Conservation (phyloP, 2,888 invertebrate genomes). For the Gandaritis pyraliata region DNA sequence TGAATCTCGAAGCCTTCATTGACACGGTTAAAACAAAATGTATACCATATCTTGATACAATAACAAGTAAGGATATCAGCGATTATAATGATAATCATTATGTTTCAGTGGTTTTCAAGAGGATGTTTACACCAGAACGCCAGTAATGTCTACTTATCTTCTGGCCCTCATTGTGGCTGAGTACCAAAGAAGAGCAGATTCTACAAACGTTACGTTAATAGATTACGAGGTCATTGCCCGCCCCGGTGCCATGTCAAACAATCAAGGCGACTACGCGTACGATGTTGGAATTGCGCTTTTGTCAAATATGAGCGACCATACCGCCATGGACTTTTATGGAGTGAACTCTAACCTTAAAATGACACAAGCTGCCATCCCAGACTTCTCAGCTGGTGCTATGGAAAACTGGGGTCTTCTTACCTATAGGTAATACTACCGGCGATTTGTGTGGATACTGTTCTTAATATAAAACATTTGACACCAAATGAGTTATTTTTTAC, state of each 20-base stretch:
- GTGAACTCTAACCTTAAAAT: constrained; percentile 80
- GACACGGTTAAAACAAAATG: too few relatives aligned
- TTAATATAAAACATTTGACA: too few relatives aligned
- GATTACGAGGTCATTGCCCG: constrained; percentile 77
- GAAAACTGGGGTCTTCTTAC: constrained; percentile 94
- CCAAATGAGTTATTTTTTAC: background rate
- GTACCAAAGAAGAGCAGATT: constrained; percentile 60
- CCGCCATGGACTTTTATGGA: constrained; percentile 75
- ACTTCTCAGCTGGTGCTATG: constrained; percentile 92
- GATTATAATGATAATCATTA: background rate
- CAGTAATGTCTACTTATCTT: constrained; percentile 87
- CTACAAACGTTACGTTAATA: constrained; percentile 41
- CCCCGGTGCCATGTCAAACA: constrained; percentile 61
- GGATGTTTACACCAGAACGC: constrained; percentile 71
- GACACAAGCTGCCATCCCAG: constrained; percentile 91
- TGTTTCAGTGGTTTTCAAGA: constrained; percentile 57
- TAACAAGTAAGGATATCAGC: too few relatives aligned
- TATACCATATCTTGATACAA: too few relatives aligned
- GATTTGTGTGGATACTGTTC: too few relatives aligned
- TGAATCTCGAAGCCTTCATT: too few relatives aligned
- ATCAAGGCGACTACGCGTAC: constrained; percentile 72
- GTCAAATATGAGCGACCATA: constrained; percentile 81
- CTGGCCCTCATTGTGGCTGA: constrained; percentile 88
- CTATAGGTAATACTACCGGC: constrained; percentile 84
- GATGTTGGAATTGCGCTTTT: constrained; percentile 72